Evolutionary conservation across 2,797 vertebrate genomes (phyloP).

Genomic region (Leucoraja ocellata): DNA sequence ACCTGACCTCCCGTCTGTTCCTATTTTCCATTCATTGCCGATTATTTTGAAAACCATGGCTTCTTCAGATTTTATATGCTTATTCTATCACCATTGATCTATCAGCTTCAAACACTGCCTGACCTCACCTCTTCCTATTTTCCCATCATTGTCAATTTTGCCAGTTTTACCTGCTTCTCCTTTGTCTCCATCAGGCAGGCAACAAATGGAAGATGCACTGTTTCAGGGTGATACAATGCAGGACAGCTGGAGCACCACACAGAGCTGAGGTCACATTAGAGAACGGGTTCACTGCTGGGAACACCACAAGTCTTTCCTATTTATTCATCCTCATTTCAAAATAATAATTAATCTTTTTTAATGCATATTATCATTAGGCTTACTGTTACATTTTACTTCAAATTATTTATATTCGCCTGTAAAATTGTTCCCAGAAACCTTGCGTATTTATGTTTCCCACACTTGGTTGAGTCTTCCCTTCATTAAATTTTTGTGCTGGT

Average conservation of each 20-base stretch:
- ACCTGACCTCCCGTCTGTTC: neutral
- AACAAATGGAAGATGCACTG: neutral
- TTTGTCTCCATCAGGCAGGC: constrained; percentile 2
- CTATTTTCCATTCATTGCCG: neutral
- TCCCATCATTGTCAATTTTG: neutral
- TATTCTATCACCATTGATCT: no score
- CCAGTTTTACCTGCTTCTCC: constrained; percentile 30
- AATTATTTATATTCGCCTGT: neutral
- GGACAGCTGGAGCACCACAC: neutral
- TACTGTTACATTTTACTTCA: neutral
- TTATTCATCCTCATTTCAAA: neutral
- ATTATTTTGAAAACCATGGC: no score
- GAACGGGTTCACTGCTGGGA: neutral
- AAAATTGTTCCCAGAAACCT: neutral
- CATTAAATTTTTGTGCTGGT: neutral
- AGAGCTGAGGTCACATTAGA: neutral
- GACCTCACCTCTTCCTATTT: neutral
- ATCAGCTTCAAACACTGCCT: no score
- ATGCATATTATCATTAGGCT: neutral
- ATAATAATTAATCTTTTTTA: neutral
- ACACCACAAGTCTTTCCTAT: neutral
- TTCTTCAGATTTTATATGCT: no score
- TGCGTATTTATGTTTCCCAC: neutral
- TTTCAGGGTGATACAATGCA: neutral
- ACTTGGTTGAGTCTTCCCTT: neutral